Base-by-base conservation (phyloP, 1,140 invertebrate species). In the Myzus persicae region DNA sequence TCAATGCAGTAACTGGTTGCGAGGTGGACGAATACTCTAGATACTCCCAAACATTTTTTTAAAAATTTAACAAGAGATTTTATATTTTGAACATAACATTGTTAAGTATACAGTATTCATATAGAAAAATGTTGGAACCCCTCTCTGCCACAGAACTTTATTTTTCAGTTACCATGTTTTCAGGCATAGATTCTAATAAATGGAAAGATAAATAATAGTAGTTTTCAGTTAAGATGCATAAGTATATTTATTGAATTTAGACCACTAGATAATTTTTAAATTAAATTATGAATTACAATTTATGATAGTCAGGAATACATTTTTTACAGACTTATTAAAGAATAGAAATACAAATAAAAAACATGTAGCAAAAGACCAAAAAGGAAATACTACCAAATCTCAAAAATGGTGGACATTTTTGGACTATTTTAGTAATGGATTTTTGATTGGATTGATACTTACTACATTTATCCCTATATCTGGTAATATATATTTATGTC, bases 371-470 rank as follows among this genome's bases (percentile, higher is more conserved):
- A 95, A 95, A 93, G 95, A 95, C 87, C 95, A 95, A 94, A 95
- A 95, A 94, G 95, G 95, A 11, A 96, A 96, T 93, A 96, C 96
- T 14, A 96, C 96, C 9, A 96, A 97, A 95, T 96, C 96, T 26
- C 96, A 96, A 93, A 97, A 96, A 94, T 97, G 97, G 95, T 95
- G 98, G 42, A 97, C n/a, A n/a, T n/a, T n/a, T n/a, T n/a, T n/a
- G n/a, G n/a, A n/a, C n/a, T n/a, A n/a, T n/a, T n/a, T n/a, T n/a
- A n/a, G n/a, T n/a, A n/a, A n/a, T n/a, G n/a, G n/a, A n/a, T 11
- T 94, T 36, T 24, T 82, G 38, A 4, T 94, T 91, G 31, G 87
- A 67, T 88, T 93, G 3, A 42, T 87, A 59, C 24, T 94, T 88
- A 44, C 76, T 59, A 31, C 40, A 85, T 46, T 54, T 8, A 44